Base-by-base conservation (phyloP, 2,113 vertebrate genomes). In the Tetrao urogallus region DNA sequence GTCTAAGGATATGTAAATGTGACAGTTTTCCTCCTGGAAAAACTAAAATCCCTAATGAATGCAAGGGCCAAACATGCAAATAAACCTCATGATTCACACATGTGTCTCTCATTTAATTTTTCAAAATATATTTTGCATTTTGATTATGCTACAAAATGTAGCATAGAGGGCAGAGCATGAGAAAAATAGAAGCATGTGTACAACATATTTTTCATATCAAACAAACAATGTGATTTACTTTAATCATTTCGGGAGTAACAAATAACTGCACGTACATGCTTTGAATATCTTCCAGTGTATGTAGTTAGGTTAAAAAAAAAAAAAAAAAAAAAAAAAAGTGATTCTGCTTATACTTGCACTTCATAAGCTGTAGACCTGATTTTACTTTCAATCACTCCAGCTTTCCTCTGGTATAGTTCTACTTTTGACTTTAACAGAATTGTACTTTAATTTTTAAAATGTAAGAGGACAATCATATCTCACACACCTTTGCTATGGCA, bases 41-140 rank as follows among this genome's bases (percentile, higher is more conserved):
- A 95, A 86, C 45, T 81, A 64, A 94, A 95, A 89, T 93, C 88
- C 72, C 88, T 94, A 97, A 96, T 93, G 76, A 81, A 73, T 90
- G 86, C 83, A 93, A 91, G 77, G 95, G 82, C 92, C 96, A 95
- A 95, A 96, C 70, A 95, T 96, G 95, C 82, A 96, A 97, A 97
- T 96, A 93, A 90, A 96, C 71, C 80, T 96, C 86, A 93, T 96
- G 92, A 97, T 96, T 95, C 96, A 97, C 74, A 70, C 45, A 80
- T 77, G 47, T 81, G 74, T 75, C 64, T 95, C 89, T 80, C 81
- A 66, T 90, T 97, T 97, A 96, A 96, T 97, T 97, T 97, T 97
- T 97, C 91, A 97, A 97, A 96, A 91, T 88, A 43, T 95, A 92
- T 95, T 97, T 97, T 97, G 94, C 95, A 97, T 97, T 96, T 97